Evolutionary conservation across 2,888 invertebrate species (phyloP), one percentile per base, ranked within the genome.

Genomic region (Anarsia innoxiella): DNA sequence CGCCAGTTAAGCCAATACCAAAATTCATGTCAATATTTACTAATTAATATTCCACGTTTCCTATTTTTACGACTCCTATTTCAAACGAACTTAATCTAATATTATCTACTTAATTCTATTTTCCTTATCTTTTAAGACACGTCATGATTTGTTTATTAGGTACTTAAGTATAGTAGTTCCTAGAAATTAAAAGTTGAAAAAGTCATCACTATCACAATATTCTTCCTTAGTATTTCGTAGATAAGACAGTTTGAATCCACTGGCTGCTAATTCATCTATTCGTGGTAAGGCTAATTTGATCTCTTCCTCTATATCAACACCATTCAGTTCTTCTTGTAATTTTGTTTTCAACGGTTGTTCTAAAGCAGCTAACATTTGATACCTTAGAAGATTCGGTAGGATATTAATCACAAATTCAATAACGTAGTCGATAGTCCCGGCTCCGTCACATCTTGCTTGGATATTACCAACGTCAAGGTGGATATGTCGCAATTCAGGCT

Each of bases 321-420:
- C 86, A 59, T 92, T 86, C 34, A 92, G 70, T 50, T 90, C 89
- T 46, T 88, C 88, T 59, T 91, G 90, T n/a, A 92, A 76, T 37
- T 89, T 86, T 47, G 86, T 79, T 56, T 88, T 90, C 9, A 92
- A 66, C 0, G 92, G 91, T 25, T 88, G 88, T 64, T 93, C 92
- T 28, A 93, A 60, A 0, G 91, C 91, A 51, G 91, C 90, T 87
- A 92, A 89, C 38, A 93, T 91, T 69, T 93, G 92, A 62, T 92
- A 91, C 38, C 93, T 87, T 45, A 94, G 70, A 31, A 93, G 69
- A 83, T 94, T 94, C 1, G 93, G 93, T 36, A 93, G 53, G 28
- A 93, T 83, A 64, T 94, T 94, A 0, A 93, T 84, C 2, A 85
- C 84, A 40, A 91, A 88, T 70, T 94, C 94, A 47, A 92, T 74